These are phyloP conservation scores for Anorthoa munda DNA, from an alignment of 2,888 invertebrate genomes.

Conservation along the genomic window DNA sequence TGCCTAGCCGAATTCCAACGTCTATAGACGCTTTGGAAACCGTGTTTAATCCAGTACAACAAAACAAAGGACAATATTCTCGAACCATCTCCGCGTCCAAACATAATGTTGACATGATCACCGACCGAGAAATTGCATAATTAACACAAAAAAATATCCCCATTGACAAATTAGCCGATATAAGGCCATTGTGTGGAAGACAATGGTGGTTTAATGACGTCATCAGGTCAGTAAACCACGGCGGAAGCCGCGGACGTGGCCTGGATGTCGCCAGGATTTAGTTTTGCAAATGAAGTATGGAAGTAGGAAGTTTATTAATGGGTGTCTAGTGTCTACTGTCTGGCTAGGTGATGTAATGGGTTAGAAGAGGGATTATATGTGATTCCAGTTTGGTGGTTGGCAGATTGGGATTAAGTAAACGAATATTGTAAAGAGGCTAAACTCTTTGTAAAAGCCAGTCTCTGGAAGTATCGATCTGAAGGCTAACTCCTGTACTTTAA, in stretches of 20 bases:
- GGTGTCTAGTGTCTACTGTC: neutral
- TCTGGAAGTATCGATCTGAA: too few species aligned
- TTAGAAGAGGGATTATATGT: neutral
- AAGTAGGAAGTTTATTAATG: constrained; percentile 48
- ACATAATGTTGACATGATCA: constrained; percentile 50
- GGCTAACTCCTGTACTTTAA: too few species aligned
- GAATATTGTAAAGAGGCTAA: too few species aligned
- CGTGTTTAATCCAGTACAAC: neutral
- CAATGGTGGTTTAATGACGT: constrained; percentile 76
- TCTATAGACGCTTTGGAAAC: neutral
- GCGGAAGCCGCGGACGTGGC: constrained; percentile 68
- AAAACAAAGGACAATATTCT: constrained; percentile 19
- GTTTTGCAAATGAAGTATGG: constrained; percentile 51
- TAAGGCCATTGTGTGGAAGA: constrained; percentile 83
- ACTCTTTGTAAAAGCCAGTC: too few species aligned
- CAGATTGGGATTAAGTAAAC: too few species aligned
- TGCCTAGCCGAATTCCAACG: too few species aligned
- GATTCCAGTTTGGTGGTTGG: neutral
- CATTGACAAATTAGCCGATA: constrained; percentile 76
- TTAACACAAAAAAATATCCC: constrained; percentile 72
- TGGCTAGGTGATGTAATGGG: constrained; percentile 40
- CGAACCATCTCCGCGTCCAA: constrained; percentile 30
- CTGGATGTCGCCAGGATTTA: constrained; percentile 55
- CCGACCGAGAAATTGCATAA: constrained; percentile 65
- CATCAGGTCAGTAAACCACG: constrained; percentile 67